Conservation (phyloP, 2,113 vertebrate species). For the Hemibagrus wyckioides region DNA sequence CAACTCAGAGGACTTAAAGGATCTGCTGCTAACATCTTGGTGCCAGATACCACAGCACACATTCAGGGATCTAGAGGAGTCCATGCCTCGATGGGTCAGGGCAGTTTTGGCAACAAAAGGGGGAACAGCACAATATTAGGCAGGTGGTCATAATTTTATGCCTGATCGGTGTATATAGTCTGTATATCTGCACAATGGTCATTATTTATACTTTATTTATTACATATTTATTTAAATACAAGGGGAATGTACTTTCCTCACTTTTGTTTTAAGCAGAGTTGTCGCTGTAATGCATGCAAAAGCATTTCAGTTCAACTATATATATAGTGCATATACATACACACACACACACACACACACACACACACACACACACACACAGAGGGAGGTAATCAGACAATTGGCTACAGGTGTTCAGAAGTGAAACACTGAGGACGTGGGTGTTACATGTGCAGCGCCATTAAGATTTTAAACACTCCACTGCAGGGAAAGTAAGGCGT, state of each 20-base stretch:
- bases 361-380: background rate
- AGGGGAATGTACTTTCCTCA: background rate
- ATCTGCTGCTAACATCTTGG: too few species aligned
- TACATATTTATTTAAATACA: background rate
- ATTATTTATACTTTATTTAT: too few species aligned
- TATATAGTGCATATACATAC: background rate
- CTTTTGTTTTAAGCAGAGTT: background rate
- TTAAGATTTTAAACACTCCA: slow-evolving; percentile 23
- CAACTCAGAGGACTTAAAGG: too few species aligned
- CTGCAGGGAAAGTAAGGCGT: background rate
- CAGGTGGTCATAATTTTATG: too few species aligned
- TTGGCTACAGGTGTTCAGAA: slow-evolving; percentile 14
- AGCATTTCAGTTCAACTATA: background rate
- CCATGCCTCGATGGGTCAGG: too few species aligned
- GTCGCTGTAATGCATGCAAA: background rate
- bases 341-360: background rate
- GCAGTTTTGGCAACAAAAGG: too few species aligned
- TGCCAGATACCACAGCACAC: too few species aligned
- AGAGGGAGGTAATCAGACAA: slow-evolving; percentile 5
- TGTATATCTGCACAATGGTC: too few species aligned
- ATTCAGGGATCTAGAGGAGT: too few species aligned
- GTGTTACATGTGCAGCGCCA: slow-evolving; percentile 7
- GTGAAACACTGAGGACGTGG: slow-evolving; percentile 4
- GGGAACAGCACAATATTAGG: too few species aligned
- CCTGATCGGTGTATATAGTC: too few species aligned